phyloP scores from a whole-genome alignment of 2,113 vertebrate genomes.

The Pogonocichla stellata region DNA sequence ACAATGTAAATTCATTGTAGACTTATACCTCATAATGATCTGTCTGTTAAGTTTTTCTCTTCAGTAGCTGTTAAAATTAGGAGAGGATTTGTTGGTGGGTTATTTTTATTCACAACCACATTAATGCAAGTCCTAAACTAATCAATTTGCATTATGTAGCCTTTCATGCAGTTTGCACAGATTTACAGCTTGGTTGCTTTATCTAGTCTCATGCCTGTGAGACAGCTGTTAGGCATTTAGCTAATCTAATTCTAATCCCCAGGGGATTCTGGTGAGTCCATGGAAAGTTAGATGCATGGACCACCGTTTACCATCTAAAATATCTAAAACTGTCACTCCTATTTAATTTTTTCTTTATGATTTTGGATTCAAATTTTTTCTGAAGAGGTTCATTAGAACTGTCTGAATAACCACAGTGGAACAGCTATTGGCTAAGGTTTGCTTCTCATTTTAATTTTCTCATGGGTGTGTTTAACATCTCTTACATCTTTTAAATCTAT shows the following conservation, averaged over 20 bases:
- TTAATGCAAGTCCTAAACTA: slow-evolving; percentile 75
- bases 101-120: slow-evolving; percentile 76
- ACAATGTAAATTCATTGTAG: slow-evolving; percentile 66
- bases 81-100: slow-evolving; percentile 76
- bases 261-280: slow-evolving; percentile 37
- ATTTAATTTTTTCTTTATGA: background rate
- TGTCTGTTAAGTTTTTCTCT: slow-evolving; percentile 70
- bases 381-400: background rate
- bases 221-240: slow-evolving; percentile 77
- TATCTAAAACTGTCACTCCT: background rate
- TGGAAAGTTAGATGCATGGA: slow-evolving; percentile 12
- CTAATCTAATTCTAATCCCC: slow-evolving; percentile 73
- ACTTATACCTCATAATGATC: slow-evolving; percentile 64
- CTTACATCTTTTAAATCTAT: background rate
- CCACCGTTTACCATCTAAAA: background rate
- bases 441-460: slow-evolving; percentile 32
- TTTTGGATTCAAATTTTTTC: background rate
- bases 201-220: slow-evolving; percentile 70
- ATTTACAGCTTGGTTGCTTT: slow-evolving; percentile 77
- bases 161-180: slow-evolving; percentile 72
- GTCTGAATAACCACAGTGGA: background rate
- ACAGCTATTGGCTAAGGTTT: background rate
- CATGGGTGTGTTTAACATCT: background rate
- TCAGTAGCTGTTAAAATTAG: slow-evolving; percentile 82
- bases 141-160: slow-evolving; percentile 75